Base-by-base conservation (phyloP, 2,888 invertebrate genomes). In the Latrodectus elegans region DNA sequence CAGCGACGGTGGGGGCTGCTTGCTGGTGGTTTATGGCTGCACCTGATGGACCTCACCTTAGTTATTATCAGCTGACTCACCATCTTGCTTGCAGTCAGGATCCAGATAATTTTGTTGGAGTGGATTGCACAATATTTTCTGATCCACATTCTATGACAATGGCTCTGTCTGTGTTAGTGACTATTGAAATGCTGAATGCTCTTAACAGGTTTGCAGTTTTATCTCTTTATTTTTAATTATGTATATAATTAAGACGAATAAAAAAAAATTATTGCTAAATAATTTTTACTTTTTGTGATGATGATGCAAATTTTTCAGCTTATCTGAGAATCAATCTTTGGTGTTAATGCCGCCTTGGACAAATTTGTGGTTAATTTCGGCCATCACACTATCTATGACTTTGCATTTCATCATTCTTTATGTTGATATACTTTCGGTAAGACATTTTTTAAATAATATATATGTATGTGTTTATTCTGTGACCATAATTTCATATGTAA, bases 161-260 rank as follows among this genome's bases (percentile, higher is more conserved):
- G 99, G 99, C 99, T 91, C 95, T 99, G 91, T 99, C 99, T 90
- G 99, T 99, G 91, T 95, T 99, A 91, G 99, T 99, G 92, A 99
- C 99, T 92, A 99, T 99, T 94, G 99, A 99, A 95, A 99, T 99
- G 99, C 95, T 99, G 94, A 99, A 99, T 94, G 99, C 99, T 91
- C 96, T 99, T 96, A 99, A 99, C 97, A 97, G 97, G 96, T 96
- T 74, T 71, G 55, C 71, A 60, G 6, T 60, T 60, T 9, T 60
- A 38, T 38, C 38, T 22, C 1, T 22, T 22, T 22, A 1, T 22
- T 1, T 22, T 22, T 22, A n/a, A 38, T 38, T 38, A 38, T 38
- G 0, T 38, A 6, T 38, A 38, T 6, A 38, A 6, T 2, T 38
- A 38, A 38, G 2, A 38, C 6, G 38, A 38, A 38, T 38, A 38